Evolutionary conservation across 30 jellyfish, hydroid and myxozoan species (phyloP), one percentile per base, ranked within the genome.

Genomic region (Turritopsis rubra): DNA sequence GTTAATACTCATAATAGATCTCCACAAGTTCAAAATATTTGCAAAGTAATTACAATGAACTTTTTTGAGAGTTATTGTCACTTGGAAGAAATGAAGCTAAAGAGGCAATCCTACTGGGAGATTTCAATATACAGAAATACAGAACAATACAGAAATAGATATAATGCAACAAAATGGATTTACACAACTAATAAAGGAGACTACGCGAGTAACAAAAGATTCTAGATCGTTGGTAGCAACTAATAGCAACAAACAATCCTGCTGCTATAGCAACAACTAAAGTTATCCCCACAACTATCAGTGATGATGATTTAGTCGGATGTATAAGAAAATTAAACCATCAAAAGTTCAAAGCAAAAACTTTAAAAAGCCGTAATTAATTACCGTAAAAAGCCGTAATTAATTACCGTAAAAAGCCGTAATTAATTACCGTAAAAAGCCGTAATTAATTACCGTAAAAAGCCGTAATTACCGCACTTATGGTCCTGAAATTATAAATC

Each of bases 271-370:
- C 5, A 24, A 28, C 28, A 20, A 4, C 7, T n/a, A 17, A 29
- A 1, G 83, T 74, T 3, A n/a, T 74, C 9, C 83, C 66, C 28
- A 74, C 83, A 21, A 4, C 52, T 74, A 21, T 74, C 16, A 74
- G 54, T 19, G 83, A 74, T 19, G 75, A 74, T n/a, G 83, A 74
- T n/a, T 1, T 74, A 19, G 83, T 74, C 8, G 83, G 65, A 3
- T 74, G 74, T 8, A 74, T 74, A 74, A 24, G 65, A 28, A 74
- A 74, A 30, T 3, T 74, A 9, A 74, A 74, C 8, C 8, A 4
- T n/a, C 8, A 4, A n/a, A 74, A 28, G 60, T 74, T 74, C n/a
- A 7, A 24, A 24, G 75, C 66, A 4, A 74, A 20, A 74, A 4
- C 83, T 21, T 3, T 74, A 1, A 7, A 3, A 3, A 4, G 83